Base-by-base conservation (phyloP, 2,113 vertebrate species). In the Meles meles region DNA sequence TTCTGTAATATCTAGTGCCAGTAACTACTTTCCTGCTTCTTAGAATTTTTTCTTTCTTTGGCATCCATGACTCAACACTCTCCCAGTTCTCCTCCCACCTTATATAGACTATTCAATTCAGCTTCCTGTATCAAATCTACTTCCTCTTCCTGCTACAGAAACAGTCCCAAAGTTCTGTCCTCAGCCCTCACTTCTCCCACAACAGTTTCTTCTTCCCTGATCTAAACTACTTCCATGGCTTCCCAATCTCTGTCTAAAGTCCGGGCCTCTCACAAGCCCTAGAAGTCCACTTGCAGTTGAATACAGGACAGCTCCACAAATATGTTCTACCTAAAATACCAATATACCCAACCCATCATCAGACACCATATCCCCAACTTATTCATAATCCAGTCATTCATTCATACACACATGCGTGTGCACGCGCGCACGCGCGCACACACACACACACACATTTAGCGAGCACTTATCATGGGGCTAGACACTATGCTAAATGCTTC, bases 71-170 rank as follows among this genome's bases (percentile, higher is more conserved):
- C 82, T 96, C 67, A 97, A 44, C 44, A 55, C 52, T 81, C 59
- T n/a, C 31, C 52, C 18, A 21, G 80, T 81, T 80, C 49, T 71
- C 57, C 47, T 83, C 65, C 92, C 49, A 57, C 52, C 67, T 92
- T 74, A 95, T 79, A 95, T 7, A 59, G 55, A 49, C 23, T 61
- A 18, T 49, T 90, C 52, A 82, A 49, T 77, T 92, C 85, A 91
- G 63, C 82, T 95, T 97, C 94, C 93, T 97, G 77, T 81, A 94
- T 57, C 76, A 96, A 94, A 81, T 80, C 57, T 13, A 77, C 81
- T 95, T 95, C 93, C 65, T 95, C 85, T 44, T 63, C 17, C 39
- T 57, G 59, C 65, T 76, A 71, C 2, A 65, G 74, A 88, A 94
- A 97, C 3, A 20, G 69, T 52, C 44, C 34, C 44, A 39, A 69